Base-by-base conservation (phyloP, 2,113 vertebrate genomes). In the Callopanchax toddi region DNA sequence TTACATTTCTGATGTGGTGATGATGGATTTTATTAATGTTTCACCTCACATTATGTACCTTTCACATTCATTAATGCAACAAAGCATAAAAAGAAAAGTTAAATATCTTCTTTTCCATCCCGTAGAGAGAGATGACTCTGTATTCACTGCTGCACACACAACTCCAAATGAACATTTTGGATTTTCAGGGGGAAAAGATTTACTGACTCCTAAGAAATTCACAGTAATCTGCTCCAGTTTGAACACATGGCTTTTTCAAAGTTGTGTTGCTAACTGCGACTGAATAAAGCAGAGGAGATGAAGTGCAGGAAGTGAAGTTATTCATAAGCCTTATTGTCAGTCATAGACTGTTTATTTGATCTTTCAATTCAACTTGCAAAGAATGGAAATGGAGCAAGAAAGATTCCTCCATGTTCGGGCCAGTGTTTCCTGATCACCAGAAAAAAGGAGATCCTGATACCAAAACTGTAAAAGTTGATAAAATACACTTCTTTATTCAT, bases 291-390 rank as follows among this genome's bases (percentile, higher is more conserved):
- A 86, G 68, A 76, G 5, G 62, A 58, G 59, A 23, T 34, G 64
- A 67, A 79, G 72, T 7, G 61, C 52, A 63, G 60, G 34, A 54
- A 77, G 78, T 71, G 76, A 79, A 82, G 77, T 66, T 86, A 86
- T 87, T 90, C 71, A 76, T 77, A 79, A 79, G 77, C 51, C 64
- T 83, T 66, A 79, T 82, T 89, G 82, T 89, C 79, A 85, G 78
- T 78, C 81, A 87, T 83, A 83, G 67, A 81, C 79, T 67, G 76
- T 85, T 84, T 88, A 74, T 88, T 91, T 82, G 89, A 88, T 90
- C 85, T 89, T 91, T 91, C 81, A 92, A 81, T 83, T 76, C 71
- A 56, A 58, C 78, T 78, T 39, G 45, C 71, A 57, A 79, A 60
- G 74, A 83, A 74, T 67, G 39, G n/a, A 71, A 82, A 79, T 60